Evolutionary conservation across 1,140 invertebrate species (phyloP).

Genomic region (Tachypleus tridentatus): DNA sequence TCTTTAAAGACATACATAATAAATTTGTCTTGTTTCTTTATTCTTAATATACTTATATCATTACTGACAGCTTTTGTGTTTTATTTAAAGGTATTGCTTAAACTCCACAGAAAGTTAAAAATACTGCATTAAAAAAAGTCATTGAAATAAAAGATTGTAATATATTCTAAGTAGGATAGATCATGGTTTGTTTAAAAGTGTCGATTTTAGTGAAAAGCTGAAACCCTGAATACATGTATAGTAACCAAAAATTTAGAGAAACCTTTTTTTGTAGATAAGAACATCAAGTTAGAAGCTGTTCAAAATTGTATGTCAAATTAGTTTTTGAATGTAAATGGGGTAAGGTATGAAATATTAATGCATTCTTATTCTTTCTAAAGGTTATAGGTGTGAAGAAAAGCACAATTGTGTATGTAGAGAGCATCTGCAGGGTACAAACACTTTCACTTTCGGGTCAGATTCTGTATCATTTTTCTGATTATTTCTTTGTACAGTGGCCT

Average conservation of each 20-base stretch:
- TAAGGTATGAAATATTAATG: constrained; percentile 5
- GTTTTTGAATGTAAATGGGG: not conserved
- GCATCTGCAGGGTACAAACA: constrained; percentile 78
- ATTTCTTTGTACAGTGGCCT: constrained; percentile 86
- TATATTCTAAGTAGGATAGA: no score
- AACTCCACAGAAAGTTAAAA: no score
- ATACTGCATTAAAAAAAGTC: no score
- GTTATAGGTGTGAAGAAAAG: constrained; percentile 49
- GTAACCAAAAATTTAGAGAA: no score
- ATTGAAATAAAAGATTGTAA: no score
- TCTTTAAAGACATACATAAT: no score
- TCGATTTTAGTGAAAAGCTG: not conserved
- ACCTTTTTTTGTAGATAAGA: no score
- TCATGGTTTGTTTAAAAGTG: not conserved
- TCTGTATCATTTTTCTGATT: constrained; percentile 65
- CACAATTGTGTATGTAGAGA: constrained; percentile 83
- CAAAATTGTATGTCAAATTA: not conserved
- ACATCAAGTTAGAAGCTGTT: not conserved
- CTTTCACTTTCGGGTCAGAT: constrained; percentile 81
- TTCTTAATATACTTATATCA: no score
- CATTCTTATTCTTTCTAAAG: constrained; percentile 30
- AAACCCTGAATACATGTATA: not conserved
- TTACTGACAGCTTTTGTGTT: no score
- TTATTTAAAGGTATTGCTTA: no score
- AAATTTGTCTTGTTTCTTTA: no score